Evolutionary conservation across 1,140 invertebrate genomes (phyloP), one percentile per base, ranked within the genome.

Genomic region (Drosophila simulans): DNA sequence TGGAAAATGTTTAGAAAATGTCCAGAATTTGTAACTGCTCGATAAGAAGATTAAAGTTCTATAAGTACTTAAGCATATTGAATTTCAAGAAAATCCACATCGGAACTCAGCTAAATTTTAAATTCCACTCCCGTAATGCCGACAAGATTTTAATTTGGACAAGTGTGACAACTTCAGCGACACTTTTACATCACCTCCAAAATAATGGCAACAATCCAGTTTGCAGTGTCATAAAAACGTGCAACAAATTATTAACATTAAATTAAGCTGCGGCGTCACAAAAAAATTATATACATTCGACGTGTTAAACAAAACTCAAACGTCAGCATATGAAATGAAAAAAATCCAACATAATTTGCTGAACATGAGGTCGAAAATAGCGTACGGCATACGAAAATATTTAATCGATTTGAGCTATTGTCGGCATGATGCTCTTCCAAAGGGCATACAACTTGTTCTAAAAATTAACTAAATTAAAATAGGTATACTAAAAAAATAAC

Each of bases 191-290:
- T 65, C 40, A 60, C 37, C 46, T 57, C 20, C 45, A 5, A 69
- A 72, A 48, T 54, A 58, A 54, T 58, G 48, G 39, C 31, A 34
- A 54, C 52, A 70, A 56, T 45, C 46, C 63, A 80, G 73, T 64
- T 77, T 80, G 45, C 57, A 52, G 49, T 75, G 79, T 80, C 71
- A 74, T 54, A 57, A 60, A 65, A 79, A 77, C 71, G 59, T 82
- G 72, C 72, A 48, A 72, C 42, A 62, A 85, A 63, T 65, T 64
- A 73, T 62, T 63, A 59, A 75, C 60, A 68, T 45, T 68, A 37
- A 45, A 45, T 52, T 52, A 45, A 65, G 60, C 7, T 48, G 43
- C 27, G 56, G 56, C 43, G 20, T 37, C 27, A n/a, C 11, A 53
- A 22, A 68, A 52, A 68, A 45, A 13, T 11, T 13, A 62, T 60